Conservation (phyloP, 2,113 vertebrate genomes). For the Hassar affinis region DNA sequence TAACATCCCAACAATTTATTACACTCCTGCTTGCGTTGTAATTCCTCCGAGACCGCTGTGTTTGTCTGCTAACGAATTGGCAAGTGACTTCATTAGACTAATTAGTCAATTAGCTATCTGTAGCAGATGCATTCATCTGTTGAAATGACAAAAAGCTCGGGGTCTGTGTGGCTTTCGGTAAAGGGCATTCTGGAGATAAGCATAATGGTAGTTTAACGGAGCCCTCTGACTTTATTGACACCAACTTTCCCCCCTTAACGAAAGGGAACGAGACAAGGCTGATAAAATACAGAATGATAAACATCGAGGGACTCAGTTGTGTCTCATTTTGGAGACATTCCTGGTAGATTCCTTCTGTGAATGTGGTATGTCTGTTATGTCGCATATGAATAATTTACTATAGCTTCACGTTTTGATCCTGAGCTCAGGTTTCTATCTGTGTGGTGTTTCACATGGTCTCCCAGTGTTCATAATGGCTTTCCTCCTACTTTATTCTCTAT, state of each 20-base stretch:
- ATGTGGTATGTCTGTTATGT: too few species aligned
- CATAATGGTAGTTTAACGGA: conserved; percentile 43
- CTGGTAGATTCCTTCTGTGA: too few species aligned
- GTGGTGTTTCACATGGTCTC: background rate
- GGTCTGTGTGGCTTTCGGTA: conserved; percentile 37
- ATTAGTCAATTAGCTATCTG: conserved; percentile 57
- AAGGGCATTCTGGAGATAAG: conserved; percentile 55
- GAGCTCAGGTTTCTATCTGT: background rate
- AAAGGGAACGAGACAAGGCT: background rate
- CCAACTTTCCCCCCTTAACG: conserved; percentile 29
- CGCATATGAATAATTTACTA: too few species aligned
- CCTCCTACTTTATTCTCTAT: background rate
- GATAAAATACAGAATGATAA: background rate
- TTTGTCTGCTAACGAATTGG: conserved; percentile 46
- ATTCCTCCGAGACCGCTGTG: conserved; percentile 47
- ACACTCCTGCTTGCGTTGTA: conserved; percentile 19
- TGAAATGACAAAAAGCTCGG: conserved; percentile 51
- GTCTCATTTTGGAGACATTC: too few species aligned
- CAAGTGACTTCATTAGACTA: conserved; percentile 59
- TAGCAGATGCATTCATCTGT: conserved; percentile 50
- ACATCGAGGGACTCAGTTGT: background rate
- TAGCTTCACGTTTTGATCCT: background rate
- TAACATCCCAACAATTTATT: conserved; percentile 32
- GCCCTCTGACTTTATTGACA: background rate
- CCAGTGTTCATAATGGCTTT: background rate